A percentile compares a stretch with the other conserved stretches of the same genome.
phyloP scores from a whole-genome alignment of 2,888 invertebrate species.

The Epinotia nisella region DNA sequence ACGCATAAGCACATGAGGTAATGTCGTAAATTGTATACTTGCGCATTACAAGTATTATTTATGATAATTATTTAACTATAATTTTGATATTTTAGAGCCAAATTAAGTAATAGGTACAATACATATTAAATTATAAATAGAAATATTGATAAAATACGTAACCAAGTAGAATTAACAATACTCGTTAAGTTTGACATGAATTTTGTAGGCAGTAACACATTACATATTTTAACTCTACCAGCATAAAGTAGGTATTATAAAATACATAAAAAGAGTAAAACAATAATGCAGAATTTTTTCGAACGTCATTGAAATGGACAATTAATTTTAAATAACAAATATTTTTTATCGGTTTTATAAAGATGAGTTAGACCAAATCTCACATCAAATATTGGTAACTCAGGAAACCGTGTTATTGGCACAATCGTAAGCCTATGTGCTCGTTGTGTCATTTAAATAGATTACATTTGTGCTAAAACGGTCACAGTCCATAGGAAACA shows the following conservation, averaged over 20 bases:
- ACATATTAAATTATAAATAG: background rate
- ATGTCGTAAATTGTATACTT: conserved; percentile 40
- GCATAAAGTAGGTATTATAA: background rate
- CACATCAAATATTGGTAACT: too few relatives aligned
- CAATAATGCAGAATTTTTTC: background rate
- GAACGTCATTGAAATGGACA: background rate
- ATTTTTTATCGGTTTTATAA: too few relatives aligned
- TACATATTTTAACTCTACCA: background rate
- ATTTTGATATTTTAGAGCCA: conserved; percentile 34
- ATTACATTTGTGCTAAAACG: conserved; percentile 18
- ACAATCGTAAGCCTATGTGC: background rate
- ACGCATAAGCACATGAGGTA: conserved; percentile 43
- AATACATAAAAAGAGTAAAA: background rate
- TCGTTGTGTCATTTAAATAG: background rate
- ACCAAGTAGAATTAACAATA: conserved; percentile 7
- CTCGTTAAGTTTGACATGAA: background rate
- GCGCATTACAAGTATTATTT: conserved; percentile 33
- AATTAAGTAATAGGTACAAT: background rate
- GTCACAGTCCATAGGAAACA: background rate
- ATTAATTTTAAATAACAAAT: background rate
- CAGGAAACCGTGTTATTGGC: background rate
- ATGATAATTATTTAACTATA: conserved; percentile 18
- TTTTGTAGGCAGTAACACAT: background rate
- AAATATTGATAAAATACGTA: background rate
- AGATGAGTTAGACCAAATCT: too few relatives aligned